Percentiles rank a stretch among this genome's conserved stretches.
phyloP scores from a whole-genome alignment of 2,888 invertebrate genomes.

The Dryomyza anilis region DNA sequence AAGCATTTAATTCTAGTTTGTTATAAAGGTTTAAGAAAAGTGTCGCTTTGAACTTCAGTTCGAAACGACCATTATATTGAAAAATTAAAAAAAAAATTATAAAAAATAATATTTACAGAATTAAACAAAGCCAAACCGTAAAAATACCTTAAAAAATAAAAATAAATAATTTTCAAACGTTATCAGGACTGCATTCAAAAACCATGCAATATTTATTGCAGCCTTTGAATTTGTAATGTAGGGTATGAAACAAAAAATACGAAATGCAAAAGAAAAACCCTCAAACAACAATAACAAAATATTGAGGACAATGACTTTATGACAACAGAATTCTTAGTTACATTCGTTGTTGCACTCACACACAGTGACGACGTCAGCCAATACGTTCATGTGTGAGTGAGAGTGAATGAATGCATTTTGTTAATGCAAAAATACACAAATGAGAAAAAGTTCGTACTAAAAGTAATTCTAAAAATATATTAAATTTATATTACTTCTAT shows the following conservation, averaged over 20 bases:
- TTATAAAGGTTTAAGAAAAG: too few relatives aligned
- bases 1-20: too few relatives aligned
- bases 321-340: conserved; percentile 12
- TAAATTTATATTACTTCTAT: too few relatives aligned
- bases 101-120: not conserved
- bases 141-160: not conserved
- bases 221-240: too few relatives aligned
- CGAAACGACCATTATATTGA: too few relatives aligned
- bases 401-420: not conserved
- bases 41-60: too few relatives aligned
- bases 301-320: conserved; percentile 25
- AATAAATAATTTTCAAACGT: not conserved
- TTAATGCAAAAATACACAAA: not conserved
- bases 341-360: not conserved
- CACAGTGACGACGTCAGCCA: not conserved
- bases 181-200: not conserved
- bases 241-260: too few relatives aligned
- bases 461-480: too few relatives aligned
- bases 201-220: too few relatives aligned
- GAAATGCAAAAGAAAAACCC: not conserved
- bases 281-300: not conserved
- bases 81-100: not conserved
- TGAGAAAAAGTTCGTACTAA: too few relatives aligned
- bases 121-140: too few relatives aligned
- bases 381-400: not conserved